Percentiles rank a stretch among this genome's conserved stretches.
Evolutionary conservation across 2,888 invertebrate species (phyloP).

Genomic region (Acheta domesticus): DNA sequence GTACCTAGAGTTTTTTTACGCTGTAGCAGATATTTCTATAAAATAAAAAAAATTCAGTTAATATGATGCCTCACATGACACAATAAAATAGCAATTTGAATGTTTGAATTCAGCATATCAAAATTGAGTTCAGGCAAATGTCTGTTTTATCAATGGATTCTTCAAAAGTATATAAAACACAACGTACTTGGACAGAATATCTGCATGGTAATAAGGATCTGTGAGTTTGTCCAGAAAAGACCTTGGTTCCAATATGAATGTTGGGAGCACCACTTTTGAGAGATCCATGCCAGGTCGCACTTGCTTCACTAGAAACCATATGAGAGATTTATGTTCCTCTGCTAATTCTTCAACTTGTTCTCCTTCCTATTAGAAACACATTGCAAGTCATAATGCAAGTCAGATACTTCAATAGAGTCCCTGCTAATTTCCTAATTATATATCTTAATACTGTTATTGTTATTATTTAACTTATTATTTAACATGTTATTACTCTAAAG

Average conservation of each 20-base stretch:
- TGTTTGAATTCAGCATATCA: neutral
- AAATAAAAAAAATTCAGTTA: too few species aligned
- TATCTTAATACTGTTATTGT: too few species aligned
- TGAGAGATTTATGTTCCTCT: slow-evolving; percentile 90
- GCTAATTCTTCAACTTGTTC: slow-evolving; percentile 88
- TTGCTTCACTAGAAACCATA: slow-evolving; percentile 93
- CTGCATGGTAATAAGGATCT: slow-evolving; percentile 92
- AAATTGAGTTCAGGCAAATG: neutral
- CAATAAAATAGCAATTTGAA: neutral
- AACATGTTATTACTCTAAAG: too few species aligned
- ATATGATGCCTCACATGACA: too few species aligned
- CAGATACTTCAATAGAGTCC: neutral
- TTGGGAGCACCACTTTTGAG: slow-evolving; percentile 87
- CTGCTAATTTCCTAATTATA: too few species aligned
- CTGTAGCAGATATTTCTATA: too few species aligned
- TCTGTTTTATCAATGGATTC: neutral
- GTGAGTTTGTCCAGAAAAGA: slow-evolving; percentile 91
- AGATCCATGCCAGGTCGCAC: slow-evolving; percentile 95
- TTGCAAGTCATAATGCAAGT: neutral
- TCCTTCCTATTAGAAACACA: slow-evolving; percentile 57
- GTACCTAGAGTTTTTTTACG: too few species aligned
- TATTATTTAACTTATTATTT: too few species aligned
- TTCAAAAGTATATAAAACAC: too few species aligned
- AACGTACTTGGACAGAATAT: slow-evolving; percentile 72
- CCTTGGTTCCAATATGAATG: slow-evolving; percentile 89